A percentile compares a stretch with the other conserved stretches of the same genome.
Evolutionary conservation across 1,140 invertebrate genomes (phyloP).

Genomic region (Apis dorsata): DNA sequence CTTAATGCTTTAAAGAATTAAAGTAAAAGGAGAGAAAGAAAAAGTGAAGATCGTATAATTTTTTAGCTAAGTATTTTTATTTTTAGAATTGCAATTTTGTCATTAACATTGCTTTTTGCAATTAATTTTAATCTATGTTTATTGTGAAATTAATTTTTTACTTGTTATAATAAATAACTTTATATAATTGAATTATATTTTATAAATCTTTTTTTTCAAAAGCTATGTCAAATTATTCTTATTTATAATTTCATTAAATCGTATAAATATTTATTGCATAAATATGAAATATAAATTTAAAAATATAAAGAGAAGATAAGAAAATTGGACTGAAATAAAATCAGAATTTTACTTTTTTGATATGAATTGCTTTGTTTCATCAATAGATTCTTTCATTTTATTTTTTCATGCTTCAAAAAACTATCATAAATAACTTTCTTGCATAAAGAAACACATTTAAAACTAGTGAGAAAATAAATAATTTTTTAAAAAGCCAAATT

Average conservation of each 20-base stretch:
- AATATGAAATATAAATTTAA: no score
- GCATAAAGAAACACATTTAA: background rate
- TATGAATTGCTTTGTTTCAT: background rate
- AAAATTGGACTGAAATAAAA: no score
- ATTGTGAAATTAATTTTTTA: no score
- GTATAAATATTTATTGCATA: no score
- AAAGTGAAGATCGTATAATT: background rate
- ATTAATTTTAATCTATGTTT: background rate
- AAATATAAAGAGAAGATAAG: no score
- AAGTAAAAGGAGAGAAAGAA: background rate
- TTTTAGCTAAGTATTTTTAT: background rate
- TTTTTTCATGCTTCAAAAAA: background rate
- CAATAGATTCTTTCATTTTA: constrained; percentile 16
- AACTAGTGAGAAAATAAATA: background rate
- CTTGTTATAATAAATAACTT: no score
- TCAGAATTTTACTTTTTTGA: background rate
- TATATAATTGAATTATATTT: no score
- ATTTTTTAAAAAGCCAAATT: background rate
- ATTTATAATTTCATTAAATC: no score
- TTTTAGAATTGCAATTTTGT: background rate
- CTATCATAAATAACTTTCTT: background rate
- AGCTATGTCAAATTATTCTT: no score
- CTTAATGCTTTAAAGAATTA: background rate
- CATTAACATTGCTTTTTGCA: background rate
- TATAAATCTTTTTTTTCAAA: no score